These are phyloP conservation scores for Saturnia pavonia DNA, from an alignment of 2,888 invertebrate genomes.

Conservation along the genomic window DNA sequence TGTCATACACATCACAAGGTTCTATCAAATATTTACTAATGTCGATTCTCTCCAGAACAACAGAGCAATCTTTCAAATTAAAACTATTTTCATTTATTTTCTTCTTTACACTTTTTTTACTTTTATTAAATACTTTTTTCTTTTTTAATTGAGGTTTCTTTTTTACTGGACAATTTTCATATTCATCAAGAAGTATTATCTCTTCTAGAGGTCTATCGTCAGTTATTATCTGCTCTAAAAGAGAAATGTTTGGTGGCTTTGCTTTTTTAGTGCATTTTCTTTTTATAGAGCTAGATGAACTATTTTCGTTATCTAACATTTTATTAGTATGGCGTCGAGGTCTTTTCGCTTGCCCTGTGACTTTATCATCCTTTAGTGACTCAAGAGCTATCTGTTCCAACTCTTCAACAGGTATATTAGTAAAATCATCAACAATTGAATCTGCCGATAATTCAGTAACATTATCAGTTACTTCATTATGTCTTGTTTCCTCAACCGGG, in stretches of 20 bases:
- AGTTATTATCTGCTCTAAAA: constrained; percentile 70
- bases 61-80: constrained; percentile 58
- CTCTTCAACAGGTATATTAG: constrained; percentile 69
- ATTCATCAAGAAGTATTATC: constrained; percentile 65
- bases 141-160: constrained; percentile 38
- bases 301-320: constrained; percentile 38
- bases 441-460: constrained; percentile 47
- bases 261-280: constrained; percentile 45
- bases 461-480: constrained; percentile 23
- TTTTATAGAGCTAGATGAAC: constrained; percentile 45
- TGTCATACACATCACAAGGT: constrained; percentile 21
- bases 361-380: constrained; percentile 41
- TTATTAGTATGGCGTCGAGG: constrained; percentile 40
- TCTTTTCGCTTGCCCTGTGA: constrained; percentile 38
- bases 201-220: constrained; percentile 72
- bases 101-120: constrained; percentile 30
- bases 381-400: constrained; percentile 69
- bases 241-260: constrained; percentile 67
- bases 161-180: constrained; percentile 52
- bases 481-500: constrained; percentile 35
- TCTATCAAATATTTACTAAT: constrained; percentile 43
- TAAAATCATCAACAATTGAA: constrained; percentile 64
- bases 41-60: constrained; percentile 54
- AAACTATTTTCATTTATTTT: constrained; percentile 26
- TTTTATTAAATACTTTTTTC: constrained; percentile 38